phyloP scores from a whole-genome alignment of 1,140 invertebrate species.

The Rhopalosiphum padi region DNA sequence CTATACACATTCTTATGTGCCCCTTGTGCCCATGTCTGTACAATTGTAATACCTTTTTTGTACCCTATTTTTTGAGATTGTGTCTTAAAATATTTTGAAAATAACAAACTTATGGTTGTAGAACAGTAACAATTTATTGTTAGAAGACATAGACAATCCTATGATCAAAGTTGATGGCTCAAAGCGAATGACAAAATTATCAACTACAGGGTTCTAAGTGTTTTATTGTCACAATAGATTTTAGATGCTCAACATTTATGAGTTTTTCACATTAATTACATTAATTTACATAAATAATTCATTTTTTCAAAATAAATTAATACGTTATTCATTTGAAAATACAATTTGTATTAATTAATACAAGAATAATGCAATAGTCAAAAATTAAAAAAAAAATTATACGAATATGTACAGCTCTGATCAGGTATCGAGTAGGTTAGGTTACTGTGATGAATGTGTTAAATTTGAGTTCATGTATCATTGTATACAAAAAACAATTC shows the following conservation, averaged over 20 bases:
- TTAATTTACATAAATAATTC: neutral
- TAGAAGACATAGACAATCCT: neutral
- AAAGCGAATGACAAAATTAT: neutral
- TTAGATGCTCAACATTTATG: neutral
- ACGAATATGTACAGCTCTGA: too few species aligned
- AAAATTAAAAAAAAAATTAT: too few species aligned
- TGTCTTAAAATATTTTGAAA: neutral
- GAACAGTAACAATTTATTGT: constrained; percentile 13
- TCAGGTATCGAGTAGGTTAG: too few species aligned
- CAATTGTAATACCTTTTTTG: constrained; percentile 32
- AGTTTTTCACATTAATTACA: neutral
- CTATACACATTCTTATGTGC: constrained; percentile 8
- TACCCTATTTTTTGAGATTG: neutral
- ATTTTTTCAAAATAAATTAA: too few species aligned
- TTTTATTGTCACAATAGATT: neutral
- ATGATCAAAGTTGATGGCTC: neutral
- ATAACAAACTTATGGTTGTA: neutral
- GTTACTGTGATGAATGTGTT: too few species aligned
- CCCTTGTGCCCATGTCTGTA: constrained; percentile 2
- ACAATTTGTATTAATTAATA: too few species aligned
- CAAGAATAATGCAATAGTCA: neutral
- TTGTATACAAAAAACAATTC: too few species aligned
- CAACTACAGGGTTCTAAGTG: neutral
- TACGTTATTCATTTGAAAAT: too few species aligned
- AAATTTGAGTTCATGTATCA: too few species aligned